Evolutionary conservation across 1,140 invertebrate species (phyloP), one percentile per base, ranked within the genome.

Genomic region (Drosophila obscura): DNA sequence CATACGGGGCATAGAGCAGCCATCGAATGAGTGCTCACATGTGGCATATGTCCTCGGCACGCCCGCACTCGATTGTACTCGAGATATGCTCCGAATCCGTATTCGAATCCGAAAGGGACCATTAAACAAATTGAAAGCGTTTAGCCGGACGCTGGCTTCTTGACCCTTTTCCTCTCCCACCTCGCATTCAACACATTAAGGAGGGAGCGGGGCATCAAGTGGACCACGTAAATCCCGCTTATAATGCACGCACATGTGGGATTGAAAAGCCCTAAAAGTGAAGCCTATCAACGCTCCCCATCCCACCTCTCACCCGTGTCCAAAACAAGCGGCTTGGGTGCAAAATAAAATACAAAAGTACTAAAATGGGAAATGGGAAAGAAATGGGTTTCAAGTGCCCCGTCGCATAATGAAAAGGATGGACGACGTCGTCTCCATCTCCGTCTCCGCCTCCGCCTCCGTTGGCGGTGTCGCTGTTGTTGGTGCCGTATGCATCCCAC

Each of bases 61-160:
- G 43, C 73, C 77, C 82, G 65, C 46, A 46, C 59, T 85, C 73
- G 62, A 77, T 80, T 84, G 81, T 77, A 53, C 48, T 81, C 62
- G 48, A 71, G 48, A 62, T 45, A 31, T 39, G 43, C 0, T 8
- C 49, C 60, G 56, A 53, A 61, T 64, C 53, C 9, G 16, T 49
- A 67, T 62, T 41, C 51, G 44, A 53, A 65, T 39, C 69, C 61
- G 69, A 73, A 72, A 43, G 57, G 68, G 57, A 88, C 82, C 82
- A 87, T 87, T 87, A 88, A 88, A 61, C 83, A 87, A 87, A 87
- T 87, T 87, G 83, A 87, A 87, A 88, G 76, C 82, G 71, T 87
- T 85, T 85, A 85, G 78, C 59, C 62, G 82, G 82, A 82, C 77
- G 73, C 64, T 69, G 53, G 79, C 82, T 82, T 79, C 82, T 87